Evolutionary conservation across 2,797 vertebrate genomes (phyloP), one percentile per base, ranked within the genome.

Genomic region (Myripristis jacobus): DNA sequence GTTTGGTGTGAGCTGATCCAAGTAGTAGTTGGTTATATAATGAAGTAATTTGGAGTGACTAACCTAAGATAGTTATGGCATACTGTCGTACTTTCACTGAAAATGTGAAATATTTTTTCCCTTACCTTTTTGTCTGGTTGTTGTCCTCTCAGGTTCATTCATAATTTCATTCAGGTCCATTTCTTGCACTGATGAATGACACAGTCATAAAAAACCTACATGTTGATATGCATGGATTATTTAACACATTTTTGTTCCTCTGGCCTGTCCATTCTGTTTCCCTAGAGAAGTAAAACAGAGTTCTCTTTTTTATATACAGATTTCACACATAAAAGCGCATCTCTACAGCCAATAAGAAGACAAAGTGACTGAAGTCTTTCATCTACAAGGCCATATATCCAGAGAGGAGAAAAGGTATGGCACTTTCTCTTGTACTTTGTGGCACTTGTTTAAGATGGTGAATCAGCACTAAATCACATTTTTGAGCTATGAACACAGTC

Each of bases 351-450:
- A 29, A 8, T 58, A 59, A 46, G 15, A 38, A 67, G 53, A 47
- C 6, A 22, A 22, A 43, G 51, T 9, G 59, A 38, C 38, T 18
- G 10, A 18, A 64, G 58, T 44, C 31, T 4, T 41, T 41, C 66
- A 56, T 47, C 67, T 19, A 64, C 78, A 68, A 74, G 65, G 24
- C 63, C 16, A 22, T 4, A 18, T 31, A 71, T 7, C 58, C 71
- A 72, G 46, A 86, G 54, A 81, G 78, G 75, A 84, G 74, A 65
- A 77, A 81, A 87, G 87, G 89, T 92, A 81, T 66, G 83, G 13
- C 1, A 15, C 21, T 15, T 69, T 65, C 24, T 36, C 2, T 11
- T 59, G 15, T 25, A 1, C 21, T 67, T 36, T 55, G 5, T 11
- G 57, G 1, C 2, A 29, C 51, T 29, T 29, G 24, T 53, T 53